Evolutionary conservation across 2,113 vertebrate species (phyloP).

Genomic region (Anoplopoma fimbria): DNA sequence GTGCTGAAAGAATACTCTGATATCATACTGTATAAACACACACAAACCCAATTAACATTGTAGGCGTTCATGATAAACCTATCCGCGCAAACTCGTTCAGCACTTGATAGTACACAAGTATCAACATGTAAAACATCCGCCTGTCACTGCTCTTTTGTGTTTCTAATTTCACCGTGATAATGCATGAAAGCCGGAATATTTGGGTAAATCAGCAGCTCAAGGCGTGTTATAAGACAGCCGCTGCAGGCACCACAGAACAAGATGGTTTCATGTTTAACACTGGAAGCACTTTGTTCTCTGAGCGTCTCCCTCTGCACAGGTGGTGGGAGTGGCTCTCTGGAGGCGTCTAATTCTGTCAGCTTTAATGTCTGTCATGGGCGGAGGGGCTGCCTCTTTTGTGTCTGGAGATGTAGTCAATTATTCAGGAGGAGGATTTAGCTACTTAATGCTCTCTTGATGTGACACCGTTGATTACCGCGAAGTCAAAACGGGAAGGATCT

Average conservation of each 20-base stretch:
- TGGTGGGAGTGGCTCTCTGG: conserved; percentile 44
- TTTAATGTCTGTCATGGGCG: conserved; percentile 39
- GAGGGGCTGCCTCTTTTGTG: conserved; percentile 34
- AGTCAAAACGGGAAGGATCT: conserved; percentile 9
- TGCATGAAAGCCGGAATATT: conserved; percentile 13
- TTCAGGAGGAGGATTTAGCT: conserved; percentile 55
- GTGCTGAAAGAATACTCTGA: background rate
- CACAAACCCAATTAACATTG: background rate
- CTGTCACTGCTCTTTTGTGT: background rate
- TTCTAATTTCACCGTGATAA: background rate
- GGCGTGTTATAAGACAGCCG: background rate
- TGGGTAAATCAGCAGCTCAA: background rate
- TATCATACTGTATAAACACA: background rate
- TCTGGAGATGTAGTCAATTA: conserved; percentile 50
- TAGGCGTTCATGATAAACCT: background rate
- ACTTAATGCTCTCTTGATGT: conserved; percentile 16
- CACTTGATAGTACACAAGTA: background rate
- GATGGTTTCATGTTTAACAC: conserved; percentile 39
- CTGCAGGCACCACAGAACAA: conserved; percentile 15
- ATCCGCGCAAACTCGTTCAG: background rate
- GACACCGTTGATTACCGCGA: background rate
- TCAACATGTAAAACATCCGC: background rate
- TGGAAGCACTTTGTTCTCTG: conserved; percentile 54
- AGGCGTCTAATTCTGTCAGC: conserved; percentile 48
- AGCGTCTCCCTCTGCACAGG: background rate